Conservation (phyloP, 2,113 vertebrate species). For the Enhydra lutris region DNA sequence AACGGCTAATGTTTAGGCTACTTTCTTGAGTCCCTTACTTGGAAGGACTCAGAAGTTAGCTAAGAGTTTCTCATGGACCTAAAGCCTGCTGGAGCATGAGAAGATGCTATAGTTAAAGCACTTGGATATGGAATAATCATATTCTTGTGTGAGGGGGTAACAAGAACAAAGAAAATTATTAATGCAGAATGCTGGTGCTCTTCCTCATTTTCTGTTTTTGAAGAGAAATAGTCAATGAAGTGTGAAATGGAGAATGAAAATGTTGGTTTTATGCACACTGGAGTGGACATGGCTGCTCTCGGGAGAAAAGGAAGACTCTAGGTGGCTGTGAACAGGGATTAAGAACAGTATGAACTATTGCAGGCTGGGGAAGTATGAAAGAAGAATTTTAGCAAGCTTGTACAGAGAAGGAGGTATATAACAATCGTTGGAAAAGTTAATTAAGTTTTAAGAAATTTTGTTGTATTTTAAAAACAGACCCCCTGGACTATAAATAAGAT, state of each 20-base stretch:
- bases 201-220: background rate
- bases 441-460: background rate
- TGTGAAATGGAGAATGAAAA: background rate
- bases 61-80: background rate
- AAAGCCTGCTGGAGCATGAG: background rate
- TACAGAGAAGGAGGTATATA: background rate
- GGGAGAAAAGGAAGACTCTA: background rate
- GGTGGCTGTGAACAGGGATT: background rate
- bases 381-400: background rate
- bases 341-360: background rate
- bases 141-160: background rate
- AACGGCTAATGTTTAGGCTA: slow-evolving; percentile 32
- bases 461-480: background rate
- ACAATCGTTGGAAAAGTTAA: background rate
- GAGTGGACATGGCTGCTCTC: background rate
- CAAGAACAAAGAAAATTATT: background rate
- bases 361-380: background rate
- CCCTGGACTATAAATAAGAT: background rate
- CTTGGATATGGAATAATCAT: background rate
- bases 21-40: slow-evolving; percentile 22
- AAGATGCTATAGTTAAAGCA: background rate
- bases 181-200: background rate
- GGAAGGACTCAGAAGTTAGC: slow-evolving; percentile 4
- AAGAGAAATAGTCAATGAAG: background rate
- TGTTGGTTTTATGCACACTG: background rate